phyloP scores from a whole-genome alignment of 2,113 vertebrate genomes.

The Labeo catla region DNA sequence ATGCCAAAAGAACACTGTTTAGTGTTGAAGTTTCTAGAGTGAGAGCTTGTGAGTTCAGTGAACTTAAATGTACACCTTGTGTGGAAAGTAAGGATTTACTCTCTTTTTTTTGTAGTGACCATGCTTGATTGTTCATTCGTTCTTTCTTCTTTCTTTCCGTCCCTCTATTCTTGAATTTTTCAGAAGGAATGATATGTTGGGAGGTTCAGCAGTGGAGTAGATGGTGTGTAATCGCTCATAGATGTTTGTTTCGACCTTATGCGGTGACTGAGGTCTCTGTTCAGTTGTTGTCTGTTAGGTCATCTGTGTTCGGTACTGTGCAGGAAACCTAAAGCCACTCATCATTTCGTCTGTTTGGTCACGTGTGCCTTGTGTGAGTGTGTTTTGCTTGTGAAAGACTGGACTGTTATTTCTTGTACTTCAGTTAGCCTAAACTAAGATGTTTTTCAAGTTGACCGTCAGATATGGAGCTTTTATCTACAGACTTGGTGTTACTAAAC shows the following conservation, averaged over 20 bases:
- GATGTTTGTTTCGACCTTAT: background rate
- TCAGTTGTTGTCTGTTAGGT: background rate
- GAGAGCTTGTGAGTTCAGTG: conserved; percentile 46
- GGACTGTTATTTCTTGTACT: conserved; percentile 36
- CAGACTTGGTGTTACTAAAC: background rate
- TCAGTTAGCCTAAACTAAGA: background rate
- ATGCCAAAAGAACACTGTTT: conserved; percentile 71
- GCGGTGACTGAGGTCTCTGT: background rate
- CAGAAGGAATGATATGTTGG: background rate
- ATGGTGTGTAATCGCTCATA: background rate
- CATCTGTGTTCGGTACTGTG: conserved; percentile 8
- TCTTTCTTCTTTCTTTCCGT: conserved; percentile 10
- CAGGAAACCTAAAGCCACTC: conserved; percentile 29
- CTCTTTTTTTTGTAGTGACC: background rate
- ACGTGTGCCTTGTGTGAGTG: conserved; percentile 16
- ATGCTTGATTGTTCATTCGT: conserved; percentile 17
- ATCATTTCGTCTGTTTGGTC: conserved; percentile 19
- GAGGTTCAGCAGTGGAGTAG: background rate
- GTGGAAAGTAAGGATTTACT: conserved; percentile 23
- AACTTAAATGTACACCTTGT: conserved; percentile 20
- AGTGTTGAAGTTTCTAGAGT: conserved; percentile 40
- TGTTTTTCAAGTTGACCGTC: background rate
- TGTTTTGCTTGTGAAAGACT: background rate
- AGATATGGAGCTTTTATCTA: conserved; percentile 6
- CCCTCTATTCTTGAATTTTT: background rate